Base-by-base conservation (phyloP, 2,797 vertebrate genomes). In the Chelidonichthys spinosus region DNA sequence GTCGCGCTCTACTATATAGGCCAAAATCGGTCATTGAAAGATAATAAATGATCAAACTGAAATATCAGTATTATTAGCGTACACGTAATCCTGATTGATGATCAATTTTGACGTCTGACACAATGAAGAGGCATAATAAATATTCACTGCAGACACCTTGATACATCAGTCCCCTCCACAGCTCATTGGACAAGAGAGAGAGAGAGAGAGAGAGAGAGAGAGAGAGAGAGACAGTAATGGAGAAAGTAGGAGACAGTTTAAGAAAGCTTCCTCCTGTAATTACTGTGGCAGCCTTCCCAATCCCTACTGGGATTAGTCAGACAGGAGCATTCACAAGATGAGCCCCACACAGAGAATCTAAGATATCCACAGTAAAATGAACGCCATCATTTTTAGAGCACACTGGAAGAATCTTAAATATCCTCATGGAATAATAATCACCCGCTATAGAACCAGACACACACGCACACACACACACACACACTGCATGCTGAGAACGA, bases 261-360 rank as follows among this genome's bases (percentile, higher is more conserved):
- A 78, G 40, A 77, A 78, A 79, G 65, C 63, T 46, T 81, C 67
- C 46, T 81, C 49, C 59, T 79, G 75, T 87, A 88, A 88, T 88
- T 85, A 92, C 70, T 76, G 80, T 60, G 53, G 76, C 65, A 37
- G 76, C 66, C 36, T 60, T 60, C 59, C 66, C 84, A 36, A 61
- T 63, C 59, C 63, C 83, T 39, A 58, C 77, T 71, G 74, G 78
- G 83, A 89, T 84, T 79, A 74, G 78, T 84, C 62, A 78, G 61
- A 84, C 65, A 58, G 17, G 50, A 74, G 71, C 63, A 79, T 74
- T 88, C 50, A 74, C 68, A 58, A 74, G 50, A 68, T 37, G 3
- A 69, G 25, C 25, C 3, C 50, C 58, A 37, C 42, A 37, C 35
- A 58, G 59, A 49, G 7, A 68, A 75, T 56, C 47, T 4, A 25